A percentile compares a stretch with the other conserved stretches of the same genome.
These are phyloP conservation scores for Cebus imitator DNA, from an alignment of 2,113 vertebrate genomes.

Conservation along the genomic window DNA sequence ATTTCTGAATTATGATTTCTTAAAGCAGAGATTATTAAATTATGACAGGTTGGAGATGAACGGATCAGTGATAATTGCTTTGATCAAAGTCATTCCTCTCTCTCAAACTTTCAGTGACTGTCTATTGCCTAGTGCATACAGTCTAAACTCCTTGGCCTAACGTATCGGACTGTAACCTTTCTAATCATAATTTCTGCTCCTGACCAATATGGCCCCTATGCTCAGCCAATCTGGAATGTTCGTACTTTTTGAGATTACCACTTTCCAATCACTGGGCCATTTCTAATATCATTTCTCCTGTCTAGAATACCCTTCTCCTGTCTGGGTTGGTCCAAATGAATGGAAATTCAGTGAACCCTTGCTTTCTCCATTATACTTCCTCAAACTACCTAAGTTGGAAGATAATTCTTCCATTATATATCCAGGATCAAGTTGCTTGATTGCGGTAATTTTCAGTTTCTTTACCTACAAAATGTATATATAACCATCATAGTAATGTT, in stretches of 20 bases:
- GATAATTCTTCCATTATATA: background rate
- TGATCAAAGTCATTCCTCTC: background rate
- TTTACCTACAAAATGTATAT: background rate
- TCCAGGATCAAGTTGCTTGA: background rate
- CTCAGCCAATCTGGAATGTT: background rate
- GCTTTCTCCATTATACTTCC: background rate
- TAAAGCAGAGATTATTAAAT: slow-evolving; percentile 4
- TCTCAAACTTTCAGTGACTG: background rate
- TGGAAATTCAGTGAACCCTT: background rate
- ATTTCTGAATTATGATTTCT: slow-evolving; percentile 23
- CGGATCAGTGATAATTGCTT: background rate
- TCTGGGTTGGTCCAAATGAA: background rate
- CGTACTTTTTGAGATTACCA: background rate
- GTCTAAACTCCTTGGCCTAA: background rate
- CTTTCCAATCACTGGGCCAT: background rate
- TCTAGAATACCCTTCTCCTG: background rate
- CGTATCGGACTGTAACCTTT: background rate
- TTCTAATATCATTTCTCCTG: background rate
- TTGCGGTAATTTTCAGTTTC: background rate
- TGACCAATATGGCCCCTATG: background rate
- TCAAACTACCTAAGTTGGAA: background rate
- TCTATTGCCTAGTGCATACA: background rate
- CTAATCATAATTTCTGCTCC: background rate
- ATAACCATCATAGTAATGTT: background rate
- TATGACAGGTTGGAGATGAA: background rate